phyloP scores from a whole-genome alignment of 2,113 vertebrate genomes.

The Nibea coibor region DNA sequence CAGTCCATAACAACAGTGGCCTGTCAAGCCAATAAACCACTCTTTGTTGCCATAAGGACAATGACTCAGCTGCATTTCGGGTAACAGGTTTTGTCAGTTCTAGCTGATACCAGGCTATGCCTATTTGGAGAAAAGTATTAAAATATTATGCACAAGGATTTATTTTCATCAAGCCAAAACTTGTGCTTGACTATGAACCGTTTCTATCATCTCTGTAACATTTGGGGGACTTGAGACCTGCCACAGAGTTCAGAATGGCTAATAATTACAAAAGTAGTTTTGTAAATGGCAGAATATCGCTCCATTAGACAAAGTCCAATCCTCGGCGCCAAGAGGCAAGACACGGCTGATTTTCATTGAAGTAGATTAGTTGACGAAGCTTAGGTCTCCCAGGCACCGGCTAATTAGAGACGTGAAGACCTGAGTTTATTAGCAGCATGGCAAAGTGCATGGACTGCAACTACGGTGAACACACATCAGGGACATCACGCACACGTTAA shows the following conservation, averaged over 20 bases:
- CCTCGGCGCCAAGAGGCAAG: constrained; percentile 40
- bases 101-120: constrained; percentile 9
- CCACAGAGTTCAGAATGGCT: constrained; percentile 21
- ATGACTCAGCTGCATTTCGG: constrained; percentile 41
- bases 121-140: constrained; percentile 13
- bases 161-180: neutral
- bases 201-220: neutral
- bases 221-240: neutral
- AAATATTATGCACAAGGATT: constrained; percentile 31
- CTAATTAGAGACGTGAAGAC: constrained; percentile 66
- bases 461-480: constrained; percentile 41
- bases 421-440: constrained; percentile 55
- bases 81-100: constrained; percentile 31
- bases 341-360: constrained; percentile 46
- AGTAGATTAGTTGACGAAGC: constrained; percentile 54
- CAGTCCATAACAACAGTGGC: constrained; percentile 56
- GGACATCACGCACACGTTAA: constrained; percentile 53
- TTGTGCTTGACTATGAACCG: neutral
- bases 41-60: constrained; percentile 55
- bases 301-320: constrained; percentile 50
- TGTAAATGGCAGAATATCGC: constrained; percentile 34
- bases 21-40: constrained; percentile 56
- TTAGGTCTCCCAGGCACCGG: constrained; percentile 50
- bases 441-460: constrained; percentile 39
- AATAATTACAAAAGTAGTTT: constrained; percentile 48